phyloP scores from a whole-genome alignment of 2,113 vertebrate species.

The Trichomycterus rosablanca region DNA sequence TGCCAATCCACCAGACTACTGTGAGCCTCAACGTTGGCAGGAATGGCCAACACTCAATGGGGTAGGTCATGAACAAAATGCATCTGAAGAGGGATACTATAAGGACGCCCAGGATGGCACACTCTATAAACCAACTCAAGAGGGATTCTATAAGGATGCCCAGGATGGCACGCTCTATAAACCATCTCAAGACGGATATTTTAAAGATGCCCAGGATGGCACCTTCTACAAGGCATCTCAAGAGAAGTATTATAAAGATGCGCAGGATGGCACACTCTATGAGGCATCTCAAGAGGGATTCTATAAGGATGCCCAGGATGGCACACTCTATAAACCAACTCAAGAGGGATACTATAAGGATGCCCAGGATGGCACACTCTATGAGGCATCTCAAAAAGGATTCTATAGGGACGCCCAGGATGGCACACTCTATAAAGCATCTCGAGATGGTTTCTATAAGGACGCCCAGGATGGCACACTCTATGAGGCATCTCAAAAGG shows the following conservation, averaged over 20 bases:
- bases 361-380: slow-evolving; percentile 57
- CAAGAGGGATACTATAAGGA: too few relatives aligned
- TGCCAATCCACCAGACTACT: slow-evolving; percentile 10
- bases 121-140: slow-evolving; percentile 49
- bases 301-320: not conserved
- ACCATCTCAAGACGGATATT: too few relatives aligned
- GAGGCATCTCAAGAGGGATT: slow-evolving; percentile 42
- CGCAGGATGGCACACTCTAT: too few relatives aligned
- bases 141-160: too few relatives aligned
- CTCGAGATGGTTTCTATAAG: too few relatives aligned
- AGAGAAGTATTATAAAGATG: slow-evolving; percentile 54
- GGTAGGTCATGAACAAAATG: slow-evolving; percentile 43
- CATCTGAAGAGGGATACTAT: too few relatives aligned
- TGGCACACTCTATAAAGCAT: slow-evolving; percentile 22
- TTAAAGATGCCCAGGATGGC: too few relatives aligned
- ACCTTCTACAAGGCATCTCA: slow-evolving; percentile 50
- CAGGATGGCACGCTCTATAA: too few relatives aligned
- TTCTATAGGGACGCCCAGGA: not conserved
- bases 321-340: too few relatives aligned
- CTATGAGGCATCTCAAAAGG: too few relatives aligned
- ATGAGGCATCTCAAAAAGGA: slow-evolving; percentile 42
- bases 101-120: too few relatives aligned
- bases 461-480: slow-evolving; percentile 58
- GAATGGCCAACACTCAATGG: slow-evolving; percentile 54
- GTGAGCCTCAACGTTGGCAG: slow-evolving; percentile 42